A percentile compares a stretch with the other conserved stretches of the same genome.
Conservation (phyloP, 2,888 invertebrate genomes). For the Pyrgus malvae region DNA sequence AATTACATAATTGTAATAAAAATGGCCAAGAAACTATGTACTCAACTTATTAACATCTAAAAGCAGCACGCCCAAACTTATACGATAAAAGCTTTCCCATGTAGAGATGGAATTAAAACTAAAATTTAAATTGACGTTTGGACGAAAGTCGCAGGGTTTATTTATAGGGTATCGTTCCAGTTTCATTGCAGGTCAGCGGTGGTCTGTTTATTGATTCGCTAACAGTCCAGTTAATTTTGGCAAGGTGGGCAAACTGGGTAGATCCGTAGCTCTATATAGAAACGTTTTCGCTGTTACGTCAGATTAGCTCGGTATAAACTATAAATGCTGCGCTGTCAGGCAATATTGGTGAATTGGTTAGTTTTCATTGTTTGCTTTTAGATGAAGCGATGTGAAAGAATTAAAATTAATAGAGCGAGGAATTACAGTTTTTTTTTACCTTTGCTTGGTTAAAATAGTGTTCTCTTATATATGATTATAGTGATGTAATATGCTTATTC, state of each 20-base stretch:
- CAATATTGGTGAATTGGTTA: not conserved
- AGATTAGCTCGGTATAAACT: not conserved
- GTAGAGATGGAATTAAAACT: slow-evolving; percentile 47
- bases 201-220: slow-evolving; percentile 73
- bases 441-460: no score
- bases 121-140: slow-evolving; percentile 59
- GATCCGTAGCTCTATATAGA: slow-evolving; percentile 3
- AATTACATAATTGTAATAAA: no score
- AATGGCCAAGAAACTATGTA: not conserved
- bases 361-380: not conserved
- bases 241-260: slow-evolving; percentile 44
- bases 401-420: no score
- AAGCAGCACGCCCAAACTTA: slow-evolving; percentile 1
- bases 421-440: no score
- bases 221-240: slow-evolving; percentile 72
- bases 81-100: slow-evolving; percentile 52
- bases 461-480: no score
- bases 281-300: slow-evolving; percentile 6
- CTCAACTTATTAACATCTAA: not conserved
- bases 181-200: slow-evolving; percentile 68
- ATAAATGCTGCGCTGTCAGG: not conserved
- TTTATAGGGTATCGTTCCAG: slow-evolving; percentile 70
- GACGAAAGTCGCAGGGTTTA: slow-evolving; percentile 66
- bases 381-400: no score
- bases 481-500: no score